These are phyloP conservation scores for Cylloceria caligata DNA, from an alignment of 2,888 invertebrate species.

Conservation along the genomic window DNA sequence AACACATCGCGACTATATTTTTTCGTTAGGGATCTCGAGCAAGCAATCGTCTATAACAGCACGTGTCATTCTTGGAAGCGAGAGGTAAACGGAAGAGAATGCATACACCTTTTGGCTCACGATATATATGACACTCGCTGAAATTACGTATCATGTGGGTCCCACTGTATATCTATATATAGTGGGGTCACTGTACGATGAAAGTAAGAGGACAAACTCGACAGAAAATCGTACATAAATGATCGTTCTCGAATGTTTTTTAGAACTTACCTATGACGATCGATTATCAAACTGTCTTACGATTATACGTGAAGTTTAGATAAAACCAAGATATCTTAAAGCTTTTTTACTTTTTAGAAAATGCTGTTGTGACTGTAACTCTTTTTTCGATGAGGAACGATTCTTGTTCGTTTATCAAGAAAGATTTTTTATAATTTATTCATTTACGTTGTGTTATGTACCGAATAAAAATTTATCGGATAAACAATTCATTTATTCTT, in stretches of 20 bases:
- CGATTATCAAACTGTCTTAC: slow-evolving; percentile 14
- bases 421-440: not conserved
- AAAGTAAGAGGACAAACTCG: slow-evolving; percentile 81
- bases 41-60: slow-evolving; percentile 53
- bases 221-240: slow-evolving; percentile 62
- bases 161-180: not conserved
- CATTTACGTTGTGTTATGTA: not conserved
- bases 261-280: slow-evolving; percentile 13
- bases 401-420: not conserved
- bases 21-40: slow-evolving; percentile 29
- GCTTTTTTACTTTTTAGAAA: not conserved
- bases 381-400: not conserved
- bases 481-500: not conserved
- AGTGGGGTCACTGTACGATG: slow-evolving; percentile 80
- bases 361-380: not conserved
- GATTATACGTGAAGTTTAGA: not conserved
- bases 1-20: slow-evolving; percentile 12
- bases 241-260: slow-evolving; percentile 14
- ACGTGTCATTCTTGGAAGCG: slow-evolving; percentile 29
- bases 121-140: slow-evolving; percentile 54
- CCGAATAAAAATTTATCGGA: no score
- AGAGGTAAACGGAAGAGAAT: slow-evolving; percentile 25
- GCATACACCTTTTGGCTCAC: not conserved
- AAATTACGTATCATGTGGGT: slow-evolving; percentile 71
- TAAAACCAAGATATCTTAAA: not conserved